Base-by-base conservation (phyloP, 2,113 vertebrate genomes). In the Mesoclemmys tuberculata region DNA sequence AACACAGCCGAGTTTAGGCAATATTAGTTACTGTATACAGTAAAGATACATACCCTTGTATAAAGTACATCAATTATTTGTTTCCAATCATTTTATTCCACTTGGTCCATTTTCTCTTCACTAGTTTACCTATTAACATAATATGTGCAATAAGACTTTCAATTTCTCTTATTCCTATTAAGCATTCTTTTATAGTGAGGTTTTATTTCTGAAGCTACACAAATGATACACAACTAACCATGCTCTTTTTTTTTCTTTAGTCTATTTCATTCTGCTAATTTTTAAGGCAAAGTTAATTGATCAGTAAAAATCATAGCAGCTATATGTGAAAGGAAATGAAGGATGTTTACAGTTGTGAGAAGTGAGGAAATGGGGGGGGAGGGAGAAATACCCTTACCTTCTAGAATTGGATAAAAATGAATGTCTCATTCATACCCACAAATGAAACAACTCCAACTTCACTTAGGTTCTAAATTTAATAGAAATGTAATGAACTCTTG, bases 361-460 rank as follows among this genome's bases (percentile, higher is more conserved):
- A 87, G 52, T 56, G 38, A 35, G 78, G 46, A 64, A 71, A 10
- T 10, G n/a, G 64, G 19, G n/a, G 9, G 35, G 35, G 26, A 26
- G 35, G 35, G 26, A 26, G 11, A 35, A 41, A 46, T 26, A 51
- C 16, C 29, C 31, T 64, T 55, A 56, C 51, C 80, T 51, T 56
- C 92, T 94, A 83, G 93, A 94, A 93, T 85, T 89, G 84, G 58
- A 49, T 3, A 24, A 68, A 46, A 87, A 91, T 19, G 64, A 85
- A 35, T 5, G 64, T 31, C 78, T 89, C 49, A 24, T 79, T 79
- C 41, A 79, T 79, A 16, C 64, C 16, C 18, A 68, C n/a, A 38
- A 71, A 71, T 71, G n/a, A 71, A 71, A 71, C 35, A n/a, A 71
- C 64, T 71, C 9, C n/a, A 71, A 22, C n/a, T 35, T 61, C 58